Evolutionary conservation across 1,140 invertebrate genomes (phyloP).

Genomic region (Trichoplusia ni): DNA sequence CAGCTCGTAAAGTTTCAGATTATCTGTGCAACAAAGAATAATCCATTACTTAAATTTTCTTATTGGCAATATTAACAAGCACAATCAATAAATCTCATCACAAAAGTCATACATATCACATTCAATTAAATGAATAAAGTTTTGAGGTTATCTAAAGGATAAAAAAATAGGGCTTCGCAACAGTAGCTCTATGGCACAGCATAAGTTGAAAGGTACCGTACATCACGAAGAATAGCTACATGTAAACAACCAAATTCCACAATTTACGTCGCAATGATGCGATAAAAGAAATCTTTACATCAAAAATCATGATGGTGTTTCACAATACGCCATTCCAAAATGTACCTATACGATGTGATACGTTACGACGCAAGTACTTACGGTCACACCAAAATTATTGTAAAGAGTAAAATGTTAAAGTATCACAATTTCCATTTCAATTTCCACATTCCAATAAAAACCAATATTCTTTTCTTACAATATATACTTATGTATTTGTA

Average conservation of each 20-base stretch:
- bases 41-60: conserved; percentile 15
- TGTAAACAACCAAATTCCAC: neutral
- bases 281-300: conserved; percentile 14
- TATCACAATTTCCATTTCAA: conserved; percentile 36
- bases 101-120: neutral
- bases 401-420: conserved; percentile 33
- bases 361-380: conserved; percentile 38
- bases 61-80: conserved; percentile 2
- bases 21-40: conserved; percentile 61
- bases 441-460: conserved; percentile 58
- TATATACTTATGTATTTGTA: conserved; percentile 70
- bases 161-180: conserved; percentile 5
- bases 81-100: conserved; percentile 33
- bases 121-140: conserved; percentile 7
- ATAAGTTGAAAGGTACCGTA: conserved; percentile 2
- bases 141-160: conserved; percentile 78
- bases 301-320: conserved; percentile 28
- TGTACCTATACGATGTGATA: conserved; percentile 15
- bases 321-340: conserved; percentile 31
- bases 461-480: conserved; percentile 64
- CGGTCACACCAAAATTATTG: conserved; percentile 18
- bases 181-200: conserved; percentile 4
- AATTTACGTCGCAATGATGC: conserved; percentile 1
- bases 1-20: conserved; percentile 75
- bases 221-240: neutral